Base-by-base conservation (phyloP, 2,797 vertebrate species). In the Trichosurus vulpecula region DNA sequence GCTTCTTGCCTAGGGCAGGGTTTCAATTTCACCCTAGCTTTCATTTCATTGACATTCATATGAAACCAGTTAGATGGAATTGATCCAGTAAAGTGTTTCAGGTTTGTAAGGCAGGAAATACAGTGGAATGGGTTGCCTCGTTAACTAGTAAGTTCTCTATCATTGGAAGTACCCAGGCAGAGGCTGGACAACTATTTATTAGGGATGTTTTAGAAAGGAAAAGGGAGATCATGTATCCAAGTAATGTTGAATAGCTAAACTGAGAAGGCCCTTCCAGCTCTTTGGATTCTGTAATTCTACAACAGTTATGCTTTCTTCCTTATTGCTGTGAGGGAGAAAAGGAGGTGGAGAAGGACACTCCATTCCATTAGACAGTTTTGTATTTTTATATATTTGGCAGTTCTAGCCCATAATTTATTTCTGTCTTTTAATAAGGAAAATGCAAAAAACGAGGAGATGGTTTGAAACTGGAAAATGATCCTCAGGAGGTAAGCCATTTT, bases 401-500 rank as follows among this genome's bases (percentile, higher is more conserved):
- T 52, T 87, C 90, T 29, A 90, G 51, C 13, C 4, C 3, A 0
- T 54, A 30, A 61, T 35, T 94, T 30, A 2, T 55, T 92, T 98
- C 91, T 97, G 93, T 98, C 96, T 94, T 92, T 74, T 92, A 51
- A 94, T 41, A 98, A 99, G 99, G 99, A 96, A 99, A 99, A 98
- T 99, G 99, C 96, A 99, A 99, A 98, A 99, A 99, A 94, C 99
- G 99, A 52, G 99, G 99, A 2, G 99, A 99, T 11, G 99, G 99
- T 93, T 98, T 99, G 98, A 99, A 99, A 98, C 98, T 99, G 98
- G 99, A 99, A 97, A 99, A 99, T 5, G 99, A 99, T 97, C 99
- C 99, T 81, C 99, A 99, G 98, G 99, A 99, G 99, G 99, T 99
- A 98, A 99, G 95, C 31, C 51, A 30, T 87, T 95, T 27, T 90